Base-by-base conservation (phyloP, 2,797 vertebrate species). In the Ceyx erithaca region DNA sequence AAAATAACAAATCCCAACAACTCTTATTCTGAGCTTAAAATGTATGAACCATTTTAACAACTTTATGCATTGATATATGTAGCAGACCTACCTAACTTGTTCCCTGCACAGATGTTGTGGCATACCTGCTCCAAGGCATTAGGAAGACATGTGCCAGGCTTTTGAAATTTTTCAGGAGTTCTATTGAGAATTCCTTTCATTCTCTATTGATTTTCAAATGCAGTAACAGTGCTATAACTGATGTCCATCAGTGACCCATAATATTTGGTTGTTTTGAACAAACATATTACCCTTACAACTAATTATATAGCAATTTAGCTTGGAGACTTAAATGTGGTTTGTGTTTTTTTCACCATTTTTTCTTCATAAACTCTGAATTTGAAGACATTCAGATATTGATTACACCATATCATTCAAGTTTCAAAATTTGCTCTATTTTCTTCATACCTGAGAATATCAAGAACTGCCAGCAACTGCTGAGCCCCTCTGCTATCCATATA, bases 1-100 rank as follows among this genome's bases (percentile, higher is more conserved):
- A 49, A 25, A 40, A 57, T 5, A 21, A 28, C 13, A 14, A 49
- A 61, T 5, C 5, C 5, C 6, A 2, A 62, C 15, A 1, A 1
- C 11, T 55, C 25, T 68, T 35, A 72, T 37, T 52, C 13, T 55
- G 30, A 71, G 4, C 13, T 68, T 46, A 31, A 78, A 80, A 66
- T 13, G 0, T 33, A 54, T 31, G 13, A 46, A 35, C 6, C 5
- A 30, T 11, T 35, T 59, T 23, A 43, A 18, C 6, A 37, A 8
- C 2, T 18, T 67, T 16, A 58, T 33, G n/a, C 11, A 14, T 4
- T 51, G 33, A 45, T 52, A 43, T 18, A 51, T 28, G 4, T n/a
- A 35, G 10, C 14, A 5, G 2, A 57, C 26, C 23, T 75, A 40
- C 22, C 12, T 59, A 31, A 12, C n/a, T 33, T 61, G 13, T 52